phyloP scores from a whole-genome alignment of 1,140 invertebrate species.

The Daktulosphaira vitifoliae region DNA sequence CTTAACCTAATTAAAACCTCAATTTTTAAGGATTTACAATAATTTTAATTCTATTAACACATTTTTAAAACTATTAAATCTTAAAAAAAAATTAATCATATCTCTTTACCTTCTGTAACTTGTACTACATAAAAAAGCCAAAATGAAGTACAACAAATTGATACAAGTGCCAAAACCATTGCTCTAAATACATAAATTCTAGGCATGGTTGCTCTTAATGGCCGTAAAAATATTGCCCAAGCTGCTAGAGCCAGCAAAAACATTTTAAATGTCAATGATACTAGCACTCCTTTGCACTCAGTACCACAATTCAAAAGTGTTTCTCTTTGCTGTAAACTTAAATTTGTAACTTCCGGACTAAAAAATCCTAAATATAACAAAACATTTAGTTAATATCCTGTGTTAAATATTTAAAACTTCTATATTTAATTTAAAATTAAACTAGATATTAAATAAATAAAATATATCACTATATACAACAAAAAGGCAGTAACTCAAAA shows the following conservation, averaged over 20 bases:
- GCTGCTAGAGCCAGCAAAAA: slow-evolving; percentile 81
- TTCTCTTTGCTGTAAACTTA: slow-evolving; percentile 49
- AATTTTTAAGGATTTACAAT: too few relatives aligned
- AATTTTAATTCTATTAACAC: too few relatives aligned
- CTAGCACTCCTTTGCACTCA: slow-evolving; percentile 80
- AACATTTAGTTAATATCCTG: background rate
- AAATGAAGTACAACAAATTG: slow-evolving; percentile 87
- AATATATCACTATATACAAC: background rate
- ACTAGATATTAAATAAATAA: background rate
- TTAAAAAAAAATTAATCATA: too few relatives aligned
- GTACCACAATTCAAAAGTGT: slow-evolving; percentile 62
- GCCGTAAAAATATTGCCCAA: slow-evolving; percentile 78
- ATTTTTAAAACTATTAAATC: too few relatives aligned
- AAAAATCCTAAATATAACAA: slow-evolving; percentile 38
- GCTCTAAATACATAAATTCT: slow-evolving; percentile 85
- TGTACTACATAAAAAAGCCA: slow-evolving; percentile 95
- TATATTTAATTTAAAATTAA: background rate
- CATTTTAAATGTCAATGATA: slow-evolving; percentile 86
- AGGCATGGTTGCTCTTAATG: slow-evolving; percentile 77
- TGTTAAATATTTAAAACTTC: background rate
- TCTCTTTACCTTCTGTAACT: slow-evolving; percentile 46
- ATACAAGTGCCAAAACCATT: slow-evolving; percentile 76
- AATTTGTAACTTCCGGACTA: slow-evolving; percentile 37
- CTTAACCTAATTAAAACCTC: too few relatives aligned
- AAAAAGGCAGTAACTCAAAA: too few relatives aligned